Evolutionary conservation across 2,888 invertebrate species (phyloP), one percentile per base, ranked within the genome.

Genomic region (Troglohyphantes excavatus): DNA sequence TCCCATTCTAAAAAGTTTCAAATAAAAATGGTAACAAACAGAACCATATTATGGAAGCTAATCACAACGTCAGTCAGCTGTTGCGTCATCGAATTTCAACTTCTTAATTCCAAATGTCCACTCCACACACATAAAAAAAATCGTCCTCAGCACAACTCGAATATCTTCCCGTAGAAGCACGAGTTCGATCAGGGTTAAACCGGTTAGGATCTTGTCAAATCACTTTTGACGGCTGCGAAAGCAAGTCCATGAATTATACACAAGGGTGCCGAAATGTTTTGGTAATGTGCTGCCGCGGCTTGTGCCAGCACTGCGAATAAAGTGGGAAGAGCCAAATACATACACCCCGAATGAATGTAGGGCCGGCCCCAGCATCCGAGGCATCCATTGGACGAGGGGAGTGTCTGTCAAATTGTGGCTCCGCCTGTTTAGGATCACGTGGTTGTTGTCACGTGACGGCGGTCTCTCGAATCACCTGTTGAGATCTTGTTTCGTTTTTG

Each of bases 191-290:
- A 29, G 59, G 59, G 59, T 39, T n/a, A 29, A 65, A 63, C 78
- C 78, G 43, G 21, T 65, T 21, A 17, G 13, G 81, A 26, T 79
- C 67, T 78, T 43, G 76, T 89, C 83, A 78, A 76, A 76, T 78
- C 70, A 76, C 53, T 19, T 46, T 70, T 65, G 65, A 63, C 81
- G 75, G 43, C 72, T 19, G 13, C 53, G n/a, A 17, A 7, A 53
- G 53, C 53, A 43, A 85, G 85, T 85, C 90, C 68, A 90, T 90
- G 90, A 90, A 90, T 90, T 90, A 90, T 85, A 90, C 90, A 90
- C 63, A 67, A 75, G 72, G 73, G 27, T 59, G 68, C 61, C 68
- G 90, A 90, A 84, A 90, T 90, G 90, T 81, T 90, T 90, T 65
- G 39, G 68, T 90, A 90, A 90, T 90, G 82, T 68, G 82, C 82